Base-by-base conservation (phyloP, 2,797 vertebrate species). In the Monodelphis domestica region DNA sequence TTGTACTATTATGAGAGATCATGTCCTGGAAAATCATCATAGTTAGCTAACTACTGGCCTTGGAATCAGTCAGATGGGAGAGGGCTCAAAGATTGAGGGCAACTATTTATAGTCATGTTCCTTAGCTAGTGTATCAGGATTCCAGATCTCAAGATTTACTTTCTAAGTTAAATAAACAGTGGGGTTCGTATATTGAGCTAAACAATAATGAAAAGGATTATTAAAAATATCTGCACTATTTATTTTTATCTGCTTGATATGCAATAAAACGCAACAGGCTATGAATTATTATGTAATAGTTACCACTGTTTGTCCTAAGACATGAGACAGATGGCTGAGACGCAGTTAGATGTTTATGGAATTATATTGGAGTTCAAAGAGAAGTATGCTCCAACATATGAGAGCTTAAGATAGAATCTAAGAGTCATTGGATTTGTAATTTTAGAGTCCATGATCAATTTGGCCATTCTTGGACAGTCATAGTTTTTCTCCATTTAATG, bases 241-340 rank as follows among this genome's bases (percentile, higher is more conserved):
- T 96, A 92, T 93, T 93, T 95, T 96, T 94, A 94, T 94, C 84
- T 95, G 50, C 33, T 94, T 93, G 51, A 89, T 92, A 38, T 94
- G 56, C 89, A 94, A 89, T 94, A 94, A 92, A 93, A 92, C 6
- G 10, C 87, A 94, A 87, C 17, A 94, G 38, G 59, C 57, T 94
- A 14, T 95, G 63, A 95, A 91, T 96, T 89, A 95, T 52, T 63
- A 12, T 91, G 45, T 91, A 93, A 95, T 70, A 91, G 70, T 93
- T 90, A 59, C 55, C 11, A 26, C 70, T 30, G 55, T 96, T 53
- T 93, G 38, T 78, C 89, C 92, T 90, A 91, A 90, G 57, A 87
- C 92, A 33, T 55, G 88, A 96, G 91, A 92, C n/a, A 93, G 89
- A 93, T 0, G 14, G 51, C 54, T 92, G 38, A 87, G 54, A 93